Conservation (phyloP, 1,140 invertebrate species). For the Orchestia grillus region DNA sequence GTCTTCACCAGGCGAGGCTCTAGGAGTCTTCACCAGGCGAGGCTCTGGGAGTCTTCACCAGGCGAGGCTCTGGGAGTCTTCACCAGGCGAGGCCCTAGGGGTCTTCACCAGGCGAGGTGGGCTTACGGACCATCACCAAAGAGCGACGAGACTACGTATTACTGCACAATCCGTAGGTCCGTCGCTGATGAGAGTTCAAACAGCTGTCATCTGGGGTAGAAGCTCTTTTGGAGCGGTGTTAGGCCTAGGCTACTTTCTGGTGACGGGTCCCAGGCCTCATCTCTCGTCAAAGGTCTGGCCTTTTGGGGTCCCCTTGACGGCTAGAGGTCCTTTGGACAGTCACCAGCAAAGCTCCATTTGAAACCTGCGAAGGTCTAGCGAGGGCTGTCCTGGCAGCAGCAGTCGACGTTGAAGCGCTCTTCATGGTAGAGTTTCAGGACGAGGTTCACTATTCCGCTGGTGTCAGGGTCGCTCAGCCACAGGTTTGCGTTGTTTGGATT, state of each 20-base stretch:
- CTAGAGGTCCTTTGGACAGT: not conserved
- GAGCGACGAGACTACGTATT: too few species aligned
- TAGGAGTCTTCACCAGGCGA: not conserved
- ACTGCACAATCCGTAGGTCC: not conserved
- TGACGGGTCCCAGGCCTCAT: too few species aligned
- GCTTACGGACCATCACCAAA: not conserved
- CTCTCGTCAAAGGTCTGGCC: too few species aligned
- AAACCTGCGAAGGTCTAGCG: not conserved
- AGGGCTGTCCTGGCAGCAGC: not conserved
- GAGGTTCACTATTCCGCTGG: constrained; percentile 76
- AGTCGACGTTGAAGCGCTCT: constrained; percentile 71
- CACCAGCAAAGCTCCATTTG: not conserved
- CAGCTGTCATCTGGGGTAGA: not conserved
- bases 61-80: not conserved
- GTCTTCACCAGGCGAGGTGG: not conserved
- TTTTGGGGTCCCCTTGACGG: too few species aligned
- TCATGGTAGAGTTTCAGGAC: constrained; percentile 79
- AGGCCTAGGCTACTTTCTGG: too few species aligned
- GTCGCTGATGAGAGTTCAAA: not conserved
- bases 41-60: not conserved
- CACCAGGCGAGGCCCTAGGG: not conserved
- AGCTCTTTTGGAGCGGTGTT: not conserved
- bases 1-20: not conserved
- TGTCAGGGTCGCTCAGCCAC: constrained; percentile 79
- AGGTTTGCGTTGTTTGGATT: constrained; percentile 75